phyloP scores from a whole-genome alignment of 2,113 vertebrate genomes.

The Galeopterus variegatus region DNA sequence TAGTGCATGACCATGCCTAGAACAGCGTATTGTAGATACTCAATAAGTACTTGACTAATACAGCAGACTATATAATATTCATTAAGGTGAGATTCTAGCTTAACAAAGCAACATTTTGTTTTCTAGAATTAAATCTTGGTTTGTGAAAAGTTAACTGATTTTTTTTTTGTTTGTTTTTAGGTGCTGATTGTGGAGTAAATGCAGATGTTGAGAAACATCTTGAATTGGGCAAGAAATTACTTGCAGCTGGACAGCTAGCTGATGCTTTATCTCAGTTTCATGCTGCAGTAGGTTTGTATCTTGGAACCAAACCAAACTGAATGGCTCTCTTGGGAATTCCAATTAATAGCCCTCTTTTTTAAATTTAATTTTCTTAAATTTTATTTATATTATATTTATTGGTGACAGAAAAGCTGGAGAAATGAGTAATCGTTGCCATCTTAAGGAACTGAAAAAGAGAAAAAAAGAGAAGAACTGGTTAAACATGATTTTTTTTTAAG shows the following conservation, averaged over 20 bases:
- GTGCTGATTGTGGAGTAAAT: constrained; percentile 95
- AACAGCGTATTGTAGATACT: background rate
- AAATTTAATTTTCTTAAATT: background rate
- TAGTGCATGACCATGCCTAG: background rate
- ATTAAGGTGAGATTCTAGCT: constrained; percentile 3
- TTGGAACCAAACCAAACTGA: background rate
- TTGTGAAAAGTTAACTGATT: constrained; percentile 13
- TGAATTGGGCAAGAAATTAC: constrained; percentile 98
- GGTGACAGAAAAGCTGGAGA: too few relatives aligned
- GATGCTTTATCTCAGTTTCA: constrained; percentile 99
- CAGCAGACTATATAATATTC: background rate
- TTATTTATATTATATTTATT: too few relatives aligned
- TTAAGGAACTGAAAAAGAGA: too few relatives aligned
- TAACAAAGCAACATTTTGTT: background rate
- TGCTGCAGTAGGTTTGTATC: constrained; percentile 95
- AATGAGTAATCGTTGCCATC: too few relatives aligned
- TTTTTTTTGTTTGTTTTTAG: constrained; percentile 86
- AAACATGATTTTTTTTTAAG: too few relatives aligned
- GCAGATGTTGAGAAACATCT: constrained; percentile 97
- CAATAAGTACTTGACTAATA: background rate
- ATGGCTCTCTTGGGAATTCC: background rate
- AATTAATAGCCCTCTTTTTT: background rate
- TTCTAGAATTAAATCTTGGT: constrained; percentile 22
- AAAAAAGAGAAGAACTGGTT: too few relatives aligned
- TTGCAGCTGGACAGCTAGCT: constrained; percentile 98